Conservation (phyloP, 2,113 vertebrate species). For the Corydoras maculifer region DNA sequence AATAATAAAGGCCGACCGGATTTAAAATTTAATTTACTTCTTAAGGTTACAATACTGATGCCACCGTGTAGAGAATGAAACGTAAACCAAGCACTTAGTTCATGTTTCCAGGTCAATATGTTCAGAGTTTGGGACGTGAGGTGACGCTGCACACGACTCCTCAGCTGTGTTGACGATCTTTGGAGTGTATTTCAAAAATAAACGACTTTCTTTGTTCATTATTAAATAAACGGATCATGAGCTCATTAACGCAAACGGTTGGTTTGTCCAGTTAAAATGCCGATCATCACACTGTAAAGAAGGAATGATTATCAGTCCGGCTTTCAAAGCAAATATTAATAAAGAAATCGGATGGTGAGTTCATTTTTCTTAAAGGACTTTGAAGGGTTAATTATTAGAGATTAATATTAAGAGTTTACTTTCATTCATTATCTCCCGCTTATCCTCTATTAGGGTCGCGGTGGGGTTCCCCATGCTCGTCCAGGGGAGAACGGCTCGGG, state of each 20-base stretch:
- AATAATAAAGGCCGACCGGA: no score
- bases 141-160: constrained; percentile 27
- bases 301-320: neutral
- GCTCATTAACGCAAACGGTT: neutral
- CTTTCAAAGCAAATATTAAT: no score
- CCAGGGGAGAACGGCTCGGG: no score
- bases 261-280: no score
- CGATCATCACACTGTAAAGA: neutral
- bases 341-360: no score
- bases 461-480: no score
- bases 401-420: no score
- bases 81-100: constrained; percentile 34
- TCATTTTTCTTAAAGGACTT: no score
- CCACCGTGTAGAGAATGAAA: neutral
- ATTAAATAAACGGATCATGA: constrained; percentile 27
- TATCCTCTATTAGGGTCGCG: no score
- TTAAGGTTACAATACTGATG: constrained; percentile 7
- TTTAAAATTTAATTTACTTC: no score
- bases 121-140: constrained; percentile 18
- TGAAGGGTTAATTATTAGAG: no score
- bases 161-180: constrained; percentile 26
- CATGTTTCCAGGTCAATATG: constrained; percentile 7
- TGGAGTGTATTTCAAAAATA: constrained; percentile 36
- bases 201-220: constrained; percentile 32
- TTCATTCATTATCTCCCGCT: no score